Base-by-base conservation (phyloP, 2,113 vertebrate species). In the Bubo blakistoni region DNA sequence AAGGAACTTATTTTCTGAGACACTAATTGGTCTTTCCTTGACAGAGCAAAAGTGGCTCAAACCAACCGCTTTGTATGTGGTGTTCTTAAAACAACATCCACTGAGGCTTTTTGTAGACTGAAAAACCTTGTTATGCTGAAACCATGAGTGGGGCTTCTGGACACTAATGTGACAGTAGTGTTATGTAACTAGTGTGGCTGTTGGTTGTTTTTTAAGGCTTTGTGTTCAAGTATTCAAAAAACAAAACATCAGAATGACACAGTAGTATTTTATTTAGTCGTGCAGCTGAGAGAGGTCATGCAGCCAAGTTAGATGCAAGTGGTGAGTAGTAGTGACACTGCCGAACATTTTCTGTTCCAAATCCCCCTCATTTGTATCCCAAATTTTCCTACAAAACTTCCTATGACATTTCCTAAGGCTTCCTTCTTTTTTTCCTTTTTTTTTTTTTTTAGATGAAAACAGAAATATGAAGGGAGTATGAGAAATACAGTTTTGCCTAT, bases 21-120 rank as follows among this genome's bases (percentile, higher is more conserved):
- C 32, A 25, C 40, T 66, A 81, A 73, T 65, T 88, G 63, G 22
- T 90, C 90, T 91, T 91, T 85, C 51, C 62, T 76, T 77, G 52
- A 65, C 55, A 88, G 81, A 59, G 26, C 58, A 58, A 44, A 57
- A 88, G 67, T 70, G 58, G 30, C 30, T 90, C 26, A 40, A 88
- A 42, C 55, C 61, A 63, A 42, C 36, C 30, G 47, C 20, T 30
- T 46, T 0, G 0, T 25, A 61, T 10, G 0, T 11, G 46, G 42
- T 46, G 51, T 13, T 85, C 17, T 26, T 57, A 51, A 82, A 95
- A 12, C 40, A 49, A 1, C 59, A 13, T 21, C 52, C 32, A 38
- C 19, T 1, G 7, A 80, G 59, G 54, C 36, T 81, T 65, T 81
- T 25, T 13, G 4, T 7, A 30, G 69, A 11, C 47, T 61, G 58